Percentiles rank a stretch among this genome's conserved stretches.
These are phyloP conservation scores for Trachythela sp. DNA, from an alignment of 64 coral and sea anemone genomes.

Conservation along the genomic window DNA sequence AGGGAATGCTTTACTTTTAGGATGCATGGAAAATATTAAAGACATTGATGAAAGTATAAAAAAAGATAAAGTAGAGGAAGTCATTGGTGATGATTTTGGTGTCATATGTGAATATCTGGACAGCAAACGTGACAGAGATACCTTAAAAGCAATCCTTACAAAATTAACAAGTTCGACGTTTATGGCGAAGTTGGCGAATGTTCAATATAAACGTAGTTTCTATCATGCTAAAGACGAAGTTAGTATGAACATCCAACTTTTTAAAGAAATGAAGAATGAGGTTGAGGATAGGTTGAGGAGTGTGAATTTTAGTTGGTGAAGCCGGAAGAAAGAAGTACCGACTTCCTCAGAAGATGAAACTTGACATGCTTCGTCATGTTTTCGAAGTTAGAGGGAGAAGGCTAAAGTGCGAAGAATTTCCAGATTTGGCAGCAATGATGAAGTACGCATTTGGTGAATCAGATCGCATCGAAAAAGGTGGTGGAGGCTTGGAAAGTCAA, in stretches of 20 bases:
- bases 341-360: not conserved
- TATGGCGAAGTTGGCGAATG: not conserved
- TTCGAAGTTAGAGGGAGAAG: not conserved
- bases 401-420: not conserved
- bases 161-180: not conserved
- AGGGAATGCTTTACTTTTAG: not conserved
- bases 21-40: not conserved
- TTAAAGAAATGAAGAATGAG: not conserved
- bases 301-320: not conserved
- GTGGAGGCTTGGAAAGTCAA: not conserved
- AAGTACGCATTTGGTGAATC: not conserved
- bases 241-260: not conserved
- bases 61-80: not conserved
- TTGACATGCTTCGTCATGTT: not conserved
- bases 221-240: not conserved
- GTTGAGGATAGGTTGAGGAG: not conserved
- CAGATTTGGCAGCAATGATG: not conserved
- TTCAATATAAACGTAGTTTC: not conserved
- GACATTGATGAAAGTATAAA: not conserved
- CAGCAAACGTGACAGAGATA: not conserved
- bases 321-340: not conserved
- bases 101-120: not conserved
- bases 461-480: not conserved
- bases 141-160: not conserved
- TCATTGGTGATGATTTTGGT: not conserved